Base-by-base conservation (phyloP, 2,113 vertebrate species). In the Strigops habroptila region DNA sequence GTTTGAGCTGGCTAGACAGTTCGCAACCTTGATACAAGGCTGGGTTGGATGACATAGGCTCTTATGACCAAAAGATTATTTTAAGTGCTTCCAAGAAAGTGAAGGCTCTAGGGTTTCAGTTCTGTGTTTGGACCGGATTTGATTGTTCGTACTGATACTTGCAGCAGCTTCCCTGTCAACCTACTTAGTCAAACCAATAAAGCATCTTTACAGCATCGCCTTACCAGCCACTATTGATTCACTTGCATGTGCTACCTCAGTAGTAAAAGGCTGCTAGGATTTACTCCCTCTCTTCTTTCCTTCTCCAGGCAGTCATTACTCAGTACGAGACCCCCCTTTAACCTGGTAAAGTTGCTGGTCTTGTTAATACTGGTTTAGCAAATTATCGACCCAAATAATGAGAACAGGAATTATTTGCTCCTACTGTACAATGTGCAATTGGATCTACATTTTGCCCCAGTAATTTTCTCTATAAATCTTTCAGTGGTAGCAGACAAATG, bases 301-400 rank as follows among this genome's bases (percentile, higher is more conserved):
- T 94, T 97, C 97, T 96, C 90, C 53, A 87, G 94, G 92, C 94
- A 46, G 69, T 97, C 97, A 97, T 98, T 98, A 98, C 77, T 98
- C 98, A 98, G 94, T 88, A 96, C 93, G 97, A 98, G 97, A 91
- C 71, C 86, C 77, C 77, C 91, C 94, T 97, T 97, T 97, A 97
- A 97, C 96, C 91, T 96, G 88, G 96, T 98, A 95, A 96, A 98
- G 97, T 96, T 98, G 97, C 95, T 98, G 92, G 92, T 98, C 65
- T 96, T 98, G 96, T 97, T 98, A 98, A 98, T 97, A 95, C 91
- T 95, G 85, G 95, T 97, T 98, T 98, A 98, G 97, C 91, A 98
- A 97, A 97, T 97, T 98, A 98, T 98, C 3, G 91, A 98, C 98
- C 96, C 96, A 94, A 96, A 97, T 98, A 97, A 98, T 97, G 97